Base-by-base conservation (phyloP, 2,888 invertebrate species). In the Papilio demoleus region DNA sequence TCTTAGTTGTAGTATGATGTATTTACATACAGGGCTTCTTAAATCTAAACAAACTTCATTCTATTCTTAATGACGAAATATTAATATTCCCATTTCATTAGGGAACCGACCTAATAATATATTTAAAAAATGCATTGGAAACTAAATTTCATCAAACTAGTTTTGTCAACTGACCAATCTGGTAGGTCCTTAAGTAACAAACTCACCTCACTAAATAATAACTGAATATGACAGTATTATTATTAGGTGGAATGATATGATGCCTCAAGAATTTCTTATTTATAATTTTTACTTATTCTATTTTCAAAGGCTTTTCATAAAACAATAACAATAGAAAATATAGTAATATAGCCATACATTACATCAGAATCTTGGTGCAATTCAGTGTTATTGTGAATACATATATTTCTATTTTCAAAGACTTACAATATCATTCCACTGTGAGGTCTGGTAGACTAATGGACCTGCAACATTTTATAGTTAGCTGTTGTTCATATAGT, bases 11-110 rank as follows among this genome's bases (percentile, higher is more conserved):
- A 11, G 4, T 5, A 19, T 31, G 36, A 6, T 22, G 14, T 4
- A 38, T 50, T 12, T 47, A 27, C 60, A 50, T 40, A 24, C 17
- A 50, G 12, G 60, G 60, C 60, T 67, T 50, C 47, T 24, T 17
- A 14, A 45, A 38, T 50, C 27, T 4, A 17, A 31, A 56, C 50
- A 31, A n/a, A 56, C 27, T 53, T 27, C n/a, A 53, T 53, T 14
- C 5, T 12, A 22, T 47, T 53, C 12, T 53, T 53, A 31, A 17
- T 56, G 8, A 9, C 0, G 2, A 56, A 56, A 56, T 56, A 31
- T n/a, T n/a, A n/a, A n/a, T n/a, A n/a, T n/a, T n/a, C n/a, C n/a
- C n/a, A n/a, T n/a, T n/a, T n/a, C n/a, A n/a, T n/a, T n/a, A n/a
- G n/a, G n/a, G n/a, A n/a, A n/a, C n/a, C n/a, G n/a, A n/a, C n/a